These are phyloP conservation scores for Chloroceryle aenea DNA, from an alignment of 2,113 vertebrate genomes.

Conservation along the genomic window DNA sequence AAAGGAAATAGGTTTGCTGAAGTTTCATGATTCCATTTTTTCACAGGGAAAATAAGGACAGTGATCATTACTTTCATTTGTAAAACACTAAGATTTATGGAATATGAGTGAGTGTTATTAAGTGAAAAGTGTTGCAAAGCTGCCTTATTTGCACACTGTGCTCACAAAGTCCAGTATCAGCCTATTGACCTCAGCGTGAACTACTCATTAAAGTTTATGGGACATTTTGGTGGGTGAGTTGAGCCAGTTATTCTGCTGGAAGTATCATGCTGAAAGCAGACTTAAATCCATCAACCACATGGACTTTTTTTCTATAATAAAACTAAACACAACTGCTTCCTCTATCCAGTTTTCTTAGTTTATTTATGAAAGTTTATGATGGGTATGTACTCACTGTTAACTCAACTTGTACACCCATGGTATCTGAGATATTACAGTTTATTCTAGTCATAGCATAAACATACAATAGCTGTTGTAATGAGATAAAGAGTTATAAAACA, in stretches of 20 bases:
- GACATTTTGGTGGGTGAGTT: conserved; percentile 8
- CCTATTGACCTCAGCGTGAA: conserved; percentile 14
- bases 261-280: not conserved
- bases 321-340: not conserved
- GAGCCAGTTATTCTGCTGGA: not conserved
- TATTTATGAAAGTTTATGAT: conserved; percentile 19
- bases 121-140: conserved; percentile 36
- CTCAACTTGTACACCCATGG: not conserved
- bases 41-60: conserved; percentile 13
- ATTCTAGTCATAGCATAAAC: conserved; percentile 5
- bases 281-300: not conserved
- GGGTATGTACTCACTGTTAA: not conserved
- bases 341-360: not conserved
- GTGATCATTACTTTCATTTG: conserved; percentile 36
- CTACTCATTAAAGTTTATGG: conserved; percentile 37
- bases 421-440: not conserved
- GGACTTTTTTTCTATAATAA: not conserved
- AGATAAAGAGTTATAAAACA: conserved; percentile 11
- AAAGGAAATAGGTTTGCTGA: not conserved
- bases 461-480: not conserved
- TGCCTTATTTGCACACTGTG: not conserved
- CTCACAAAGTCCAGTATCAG: not conserved
- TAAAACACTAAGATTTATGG: conserved; percentile 28
- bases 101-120: conserved; percentile 7
- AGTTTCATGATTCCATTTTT: not conserved